Percentiles rank a stretch among this genome's conserved stretches.
Evolutionary conservation across 2,888 invertebrate species (phyloP).

Genomic region (Phragmatobia fuliginosa): DNA sequence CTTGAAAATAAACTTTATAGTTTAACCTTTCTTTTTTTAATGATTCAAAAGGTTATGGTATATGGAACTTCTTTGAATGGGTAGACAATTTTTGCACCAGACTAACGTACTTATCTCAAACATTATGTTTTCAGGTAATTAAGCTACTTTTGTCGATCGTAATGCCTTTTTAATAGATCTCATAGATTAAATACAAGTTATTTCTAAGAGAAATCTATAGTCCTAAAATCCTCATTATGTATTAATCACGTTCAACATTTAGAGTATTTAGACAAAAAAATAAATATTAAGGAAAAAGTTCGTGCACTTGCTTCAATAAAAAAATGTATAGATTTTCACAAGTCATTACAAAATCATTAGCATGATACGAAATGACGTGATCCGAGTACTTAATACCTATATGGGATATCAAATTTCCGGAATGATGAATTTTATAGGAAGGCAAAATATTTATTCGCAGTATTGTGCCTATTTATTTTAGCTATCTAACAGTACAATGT

Average conservation of each 20-base stretch:
- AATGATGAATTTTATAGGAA: background rate
- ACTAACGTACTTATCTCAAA: background rate
- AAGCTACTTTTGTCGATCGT: too few relatives aligned
- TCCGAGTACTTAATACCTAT: background rate
- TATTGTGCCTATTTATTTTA: background rate
- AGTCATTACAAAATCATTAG: background rate
- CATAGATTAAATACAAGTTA: background rate
- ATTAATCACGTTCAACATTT: background rate
- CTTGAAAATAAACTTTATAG: too few relatives aligned
- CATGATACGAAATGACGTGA: background rate
- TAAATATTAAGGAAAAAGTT: background rate
- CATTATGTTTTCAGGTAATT: too few relatives aligned
- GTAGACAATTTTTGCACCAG: background rate
- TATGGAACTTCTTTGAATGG: too few relatives aligned
- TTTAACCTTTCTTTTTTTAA: too few relatives aligned
- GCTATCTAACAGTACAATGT: background rate
- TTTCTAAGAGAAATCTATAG: background rate
- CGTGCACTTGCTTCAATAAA: background rate
- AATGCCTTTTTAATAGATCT: background rate
- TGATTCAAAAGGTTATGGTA: too few relatives aligned
- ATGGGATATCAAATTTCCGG: background rate
- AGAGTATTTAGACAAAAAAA: background rate
- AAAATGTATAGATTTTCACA: background rate
- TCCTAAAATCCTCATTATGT: background rate
- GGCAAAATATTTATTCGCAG: background rate